These are phyloP conservation scores for Drosophila gaucha DNA, from an alignment of 2,888 invertebrate species.

Conservation along the genomic window DNA sequence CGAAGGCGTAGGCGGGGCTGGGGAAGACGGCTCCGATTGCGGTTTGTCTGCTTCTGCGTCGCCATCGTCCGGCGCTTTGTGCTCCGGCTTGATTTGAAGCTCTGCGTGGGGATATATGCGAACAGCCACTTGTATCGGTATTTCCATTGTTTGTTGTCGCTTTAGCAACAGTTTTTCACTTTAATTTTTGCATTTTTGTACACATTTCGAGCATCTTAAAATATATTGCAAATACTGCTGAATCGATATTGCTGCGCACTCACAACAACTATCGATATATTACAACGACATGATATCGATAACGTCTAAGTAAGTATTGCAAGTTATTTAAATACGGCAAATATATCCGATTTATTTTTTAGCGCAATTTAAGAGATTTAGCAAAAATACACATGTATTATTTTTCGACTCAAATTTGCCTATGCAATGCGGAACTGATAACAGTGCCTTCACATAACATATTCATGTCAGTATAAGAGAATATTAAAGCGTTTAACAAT, in stretches of 20 bases:
- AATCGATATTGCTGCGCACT: slow-evolving; percentile 78
- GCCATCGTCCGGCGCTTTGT: slow-evolving; percentile 31
- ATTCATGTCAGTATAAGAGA: too few relatives aligned
- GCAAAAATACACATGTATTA: too few relatives aligned
- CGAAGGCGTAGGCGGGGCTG: slow-evolving; percentile 2
- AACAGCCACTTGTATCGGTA: slow-evolving; percentile 90
- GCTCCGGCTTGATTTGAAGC: slow-evolving; percentile 18
- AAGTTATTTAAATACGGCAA: background rate
- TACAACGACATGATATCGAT: background rate
- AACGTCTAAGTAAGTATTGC: background rate
- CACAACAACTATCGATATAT: slow-evolving; percentile 41
- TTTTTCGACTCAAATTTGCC: too few relatives aligned
- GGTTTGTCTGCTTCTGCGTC: slow-evolving; percentile 68
- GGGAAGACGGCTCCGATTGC: slow-evolving; percentile 24
- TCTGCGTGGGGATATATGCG: slow-evolving; percentile 86
- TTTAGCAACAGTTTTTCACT: slow-evolving; percentile 48
- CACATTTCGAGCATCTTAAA: slow-evolving; percentile 52
- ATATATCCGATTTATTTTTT: too few relatives aligned
- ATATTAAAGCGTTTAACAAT: too few relatives aligned
- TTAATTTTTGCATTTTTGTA: slow-evolving; percentile 39
- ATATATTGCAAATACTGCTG: slow-evolving; percentile 56
- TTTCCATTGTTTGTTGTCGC: slow-evolving; percentile 87
- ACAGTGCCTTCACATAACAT: too few relatives aligned
- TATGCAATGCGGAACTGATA: too few relatives aligned
- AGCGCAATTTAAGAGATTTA: too few relatives aligned